Base-by-base conservation (phyloP, 2,113 vertebrate genomes). In the Oncorhynchus clarkii region DNA sequence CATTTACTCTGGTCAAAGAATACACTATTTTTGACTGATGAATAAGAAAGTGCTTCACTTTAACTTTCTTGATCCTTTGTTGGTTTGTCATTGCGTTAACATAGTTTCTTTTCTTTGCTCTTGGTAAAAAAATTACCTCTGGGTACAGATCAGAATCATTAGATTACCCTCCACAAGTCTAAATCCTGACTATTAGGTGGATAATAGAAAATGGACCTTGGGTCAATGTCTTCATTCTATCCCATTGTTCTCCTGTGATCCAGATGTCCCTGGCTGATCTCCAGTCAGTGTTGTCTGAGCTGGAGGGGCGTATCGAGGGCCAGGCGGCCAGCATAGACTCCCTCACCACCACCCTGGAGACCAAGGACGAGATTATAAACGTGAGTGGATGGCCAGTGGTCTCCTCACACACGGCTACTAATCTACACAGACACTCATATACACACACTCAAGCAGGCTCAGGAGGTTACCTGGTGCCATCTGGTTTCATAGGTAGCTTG, bases 281-380 rank as follows among this genome's bases (percentile, higher is more conserved):
- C 6, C 90, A 88, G 84, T 89, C 89, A 1, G 20, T 78, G 24
- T 67, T 94, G 2, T 83, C 86, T 59, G 91, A 93, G 72, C 83
- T 93, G 31, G 86, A 94, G 68, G 87, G 79, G 9, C 88, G 72
- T 27, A 80, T 51, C 29, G 88, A 91, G 80, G 87, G 90, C 34
- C 92, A 92, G 67, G 78, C 80, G 12, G 89, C 84, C 65, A 92
- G 89, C 68, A 84, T 91, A 1, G 91, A 94, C 59, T 90, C 90
- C 20, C 91, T 94, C 24, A 87, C 88, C 39, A 79, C 89, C 70
- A 92, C 89, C 12, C 80, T 95, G 71, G 86, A 88, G 70, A 91
- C 90, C 72, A 94, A 95, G 70, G 92, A 94, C 77, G 91, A 94
- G 76, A 93, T 93, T 48, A 94, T 95, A 78, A 70, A 16, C 70